phyloP scores from a whole-genome alignment of 2,113 vertebrate species.

The Ramphastos sulfuratus region DNA sequence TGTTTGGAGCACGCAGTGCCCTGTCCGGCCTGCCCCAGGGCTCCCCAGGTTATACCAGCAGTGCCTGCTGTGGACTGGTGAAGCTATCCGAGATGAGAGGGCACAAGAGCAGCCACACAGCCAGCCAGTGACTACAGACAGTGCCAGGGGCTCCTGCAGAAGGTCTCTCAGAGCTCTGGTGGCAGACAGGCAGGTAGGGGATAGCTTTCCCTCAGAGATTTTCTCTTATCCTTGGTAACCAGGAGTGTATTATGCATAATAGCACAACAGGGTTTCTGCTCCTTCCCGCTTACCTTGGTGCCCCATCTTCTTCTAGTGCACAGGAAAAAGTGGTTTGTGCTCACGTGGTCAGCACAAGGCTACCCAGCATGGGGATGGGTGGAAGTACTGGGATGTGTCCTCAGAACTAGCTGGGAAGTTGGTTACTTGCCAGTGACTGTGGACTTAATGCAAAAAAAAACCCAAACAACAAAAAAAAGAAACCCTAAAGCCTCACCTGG shows the following conservation, averaged over 20 bases:
- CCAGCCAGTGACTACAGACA: background rate
- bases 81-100: background rate
- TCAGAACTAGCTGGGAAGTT: background rate
- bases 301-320: background rate
- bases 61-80: fast-evolving
- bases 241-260: too few relatives aligned
- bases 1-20: fast-evolving
- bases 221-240: background rate
- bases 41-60: too few relatives aligned
- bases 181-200: background rate
- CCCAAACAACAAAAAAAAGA: background rate
- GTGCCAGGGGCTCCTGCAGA: background rate
- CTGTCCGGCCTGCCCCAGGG: background rate
- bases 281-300: background rate
- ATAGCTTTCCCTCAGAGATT: background rate
- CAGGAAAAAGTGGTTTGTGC: background rate
- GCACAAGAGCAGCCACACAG: background rate
- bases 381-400: background rate
- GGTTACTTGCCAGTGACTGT: background rate
- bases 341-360: background rate
- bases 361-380: background rate
- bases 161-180: background rate
- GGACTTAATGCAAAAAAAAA: background rate
- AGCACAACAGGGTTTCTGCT: background rate
- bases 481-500: fast-evolving